phyloP scores from a whole-genome alignment of 2,797 vertebrate genomes.

The Myotis daubentonii region DNA sequence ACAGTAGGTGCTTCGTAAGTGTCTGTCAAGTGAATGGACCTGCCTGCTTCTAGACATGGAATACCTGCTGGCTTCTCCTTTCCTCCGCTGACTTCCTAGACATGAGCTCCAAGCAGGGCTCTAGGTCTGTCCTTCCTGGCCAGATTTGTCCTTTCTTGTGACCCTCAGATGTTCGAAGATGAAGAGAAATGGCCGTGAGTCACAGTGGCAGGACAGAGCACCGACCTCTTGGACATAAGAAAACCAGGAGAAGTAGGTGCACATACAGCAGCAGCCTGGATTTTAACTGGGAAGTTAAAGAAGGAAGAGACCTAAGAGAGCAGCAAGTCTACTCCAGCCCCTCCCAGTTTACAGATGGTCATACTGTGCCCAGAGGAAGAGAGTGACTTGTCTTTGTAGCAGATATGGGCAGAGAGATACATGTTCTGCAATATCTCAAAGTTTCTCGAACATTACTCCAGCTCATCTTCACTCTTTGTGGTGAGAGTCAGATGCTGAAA shows the following conservation, averaged over 20 bases:
- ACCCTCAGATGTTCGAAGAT: not conserved
- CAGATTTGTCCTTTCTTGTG: not conserved
- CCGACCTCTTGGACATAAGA: not conserved
- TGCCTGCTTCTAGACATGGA: not conserved
- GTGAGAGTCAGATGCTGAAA: not conserved
- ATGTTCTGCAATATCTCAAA: not conserved
- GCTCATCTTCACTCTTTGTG: not conserved
- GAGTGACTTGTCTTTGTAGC: not conserved
- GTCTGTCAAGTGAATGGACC: not conserved
- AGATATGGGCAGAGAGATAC: not conserved
- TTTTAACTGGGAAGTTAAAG: not conserved
- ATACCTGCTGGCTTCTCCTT: not conserved
- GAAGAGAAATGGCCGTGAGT: not conserved
- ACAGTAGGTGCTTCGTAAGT: not conserved
- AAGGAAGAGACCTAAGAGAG: not conserved
- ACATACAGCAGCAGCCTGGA: accelerated
- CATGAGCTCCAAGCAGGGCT: not conserved
- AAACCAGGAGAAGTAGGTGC: not conserved
- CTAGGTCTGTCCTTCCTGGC: not conserved
- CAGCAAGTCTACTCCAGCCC: not conserved
- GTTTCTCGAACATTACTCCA: not conserved
- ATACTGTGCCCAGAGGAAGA: not conserved
- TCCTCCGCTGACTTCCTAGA: not conserved
- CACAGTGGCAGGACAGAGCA: not conserved
- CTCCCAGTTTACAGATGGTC: not conserved